Base-by-base conservation (phyloP, 2,888 invertebrate genomes). In the Nematopogon swammerdamellus region DNA sequence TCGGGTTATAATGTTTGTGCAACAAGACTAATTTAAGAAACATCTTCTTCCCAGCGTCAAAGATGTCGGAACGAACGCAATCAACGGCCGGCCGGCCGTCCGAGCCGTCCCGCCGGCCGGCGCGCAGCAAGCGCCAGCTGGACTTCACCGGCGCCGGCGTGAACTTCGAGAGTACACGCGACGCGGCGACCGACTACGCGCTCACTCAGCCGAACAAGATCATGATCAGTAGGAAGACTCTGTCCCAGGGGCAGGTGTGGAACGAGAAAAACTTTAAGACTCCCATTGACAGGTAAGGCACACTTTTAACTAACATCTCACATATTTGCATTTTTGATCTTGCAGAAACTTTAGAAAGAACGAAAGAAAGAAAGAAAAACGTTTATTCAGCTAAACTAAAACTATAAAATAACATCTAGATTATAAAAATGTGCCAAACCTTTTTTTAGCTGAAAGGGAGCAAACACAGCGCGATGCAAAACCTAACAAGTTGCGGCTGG, bases 171-270 rank as follows among this genome's bases (percentile, higher is more conserved):
- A 60, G 56, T 46, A 60, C 65, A 2, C 49, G 59, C 0, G 60
- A 60, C 2, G 64, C 65, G 2, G 49, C 51, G 1, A 70, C 63
- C 0, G 80, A 80, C 11, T 80, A 72, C 56, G 74, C 71, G 50
- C 67, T 72, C 1, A 60, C 72, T 1, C 68, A 60, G 48, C 72
- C 79, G 0, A 72, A 74, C n/a, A 76, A 75, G 59, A 79, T 80
- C 56, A 72, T 72, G 66, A 80, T 80, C 56, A 77, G 77, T 52
- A 60, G 76, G 53, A 80, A 79, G 57, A 80, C 80, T 0, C 58
- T 80, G 1, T 72, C 76, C 1, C 79, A 77, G 0, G 77, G 76
- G 18, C 72, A 74, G 48, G 73, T 79, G 6, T 80, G 80, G 80
- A 77, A 71, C 44, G 79, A 80, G 51, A 62, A 69, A 8, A 80